Evolutionary conservation across 2,113 vertebrate species (phyloP), one percentile per base, ranked within the genome.

Genomic region (Opisthocomus hoazin): DNA sequence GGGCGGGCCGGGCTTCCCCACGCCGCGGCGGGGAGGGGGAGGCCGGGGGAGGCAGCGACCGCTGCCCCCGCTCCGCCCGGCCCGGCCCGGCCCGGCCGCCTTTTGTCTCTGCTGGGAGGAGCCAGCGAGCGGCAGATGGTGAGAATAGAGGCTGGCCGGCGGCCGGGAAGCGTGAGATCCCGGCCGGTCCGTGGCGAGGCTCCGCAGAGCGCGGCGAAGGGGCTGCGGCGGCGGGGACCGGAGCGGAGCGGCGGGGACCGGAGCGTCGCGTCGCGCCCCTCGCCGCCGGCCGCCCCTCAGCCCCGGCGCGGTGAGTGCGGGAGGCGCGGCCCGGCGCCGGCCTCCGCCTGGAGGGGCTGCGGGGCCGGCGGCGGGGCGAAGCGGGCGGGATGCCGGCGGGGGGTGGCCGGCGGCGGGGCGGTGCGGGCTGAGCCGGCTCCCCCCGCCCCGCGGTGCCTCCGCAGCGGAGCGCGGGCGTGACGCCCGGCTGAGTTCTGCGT

Each of bases 41-140:
- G 32, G 46, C 58, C 15, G 27, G n/a, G 57, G 30, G 10, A 37
- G 56, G 63, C 65, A n/a, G 29, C 50, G 26, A 30, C 77, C 8
- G 22, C 69, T 19, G 16, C 7, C 68, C 39, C n/a, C 37, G 26
- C 84, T 45, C 48, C 46, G 46, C 46, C n/a, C 48, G 19, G 37
- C 71, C 1, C 61, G 29, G 39, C 60, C 7, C 50, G 63, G 68
- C 80, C 57, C 53, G 51, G 58, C 74, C 24, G 69, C 81, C 71
- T 83, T 89, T 84, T n/a, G 90, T 75, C 53, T 87, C 30, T 51
- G 64, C 85, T 51, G 96, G 96, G 95, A 88, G 94, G 95, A 92
- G 94, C 68, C 80, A 83, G 81, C 66, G 9, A 60, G 64, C n/a
- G 83, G 93, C 89, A 82, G 85, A 48, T 26, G 19, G 88, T 18